Conservation (phyloP, 2,113 vertebrate genomes). For the Cyrtonyx montezumae region DNA sequence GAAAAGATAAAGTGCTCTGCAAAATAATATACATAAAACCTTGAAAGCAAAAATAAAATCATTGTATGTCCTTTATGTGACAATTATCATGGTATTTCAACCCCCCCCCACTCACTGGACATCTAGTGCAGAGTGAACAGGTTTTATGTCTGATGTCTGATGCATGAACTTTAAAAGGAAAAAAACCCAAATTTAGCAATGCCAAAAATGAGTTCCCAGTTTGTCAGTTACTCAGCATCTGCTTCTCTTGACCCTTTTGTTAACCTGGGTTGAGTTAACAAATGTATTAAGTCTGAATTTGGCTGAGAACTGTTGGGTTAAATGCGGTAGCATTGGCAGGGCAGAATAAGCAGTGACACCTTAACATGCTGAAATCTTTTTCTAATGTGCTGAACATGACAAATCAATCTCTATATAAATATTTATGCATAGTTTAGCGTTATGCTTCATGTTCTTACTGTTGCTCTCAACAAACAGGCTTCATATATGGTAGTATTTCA, state of each 20-base stretch:
- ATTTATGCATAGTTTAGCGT: background rate
- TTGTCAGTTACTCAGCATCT: background rate
- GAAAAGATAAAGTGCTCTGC: background rate
- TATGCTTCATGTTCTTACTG: background rate
- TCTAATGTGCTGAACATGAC: background rate
- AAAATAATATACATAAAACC: background rate
- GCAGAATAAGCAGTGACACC: background rate
- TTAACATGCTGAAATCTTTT: background rate
- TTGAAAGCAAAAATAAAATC: background rate
- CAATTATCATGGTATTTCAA: background rate
- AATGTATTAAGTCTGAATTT: rapidly evolving
- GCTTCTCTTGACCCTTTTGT: background rate
- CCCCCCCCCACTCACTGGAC: background rate
- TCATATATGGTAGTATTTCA: background rate
- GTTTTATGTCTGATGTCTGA: background rate
- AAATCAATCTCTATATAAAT: background rate
- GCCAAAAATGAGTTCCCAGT: background rate
- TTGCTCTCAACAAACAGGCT: background rate
- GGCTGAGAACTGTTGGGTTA: background rate
- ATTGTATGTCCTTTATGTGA: background rate
- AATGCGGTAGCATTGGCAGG: background rate
- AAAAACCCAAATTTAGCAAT: no score
- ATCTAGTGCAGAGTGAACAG: background rate
- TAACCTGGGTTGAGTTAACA: background rate
- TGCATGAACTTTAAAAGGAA: background rate